phyloP scores from a whole-genome alignment of 2,888 invertebrate species.

The Drosophila aldrichi region DNA sequence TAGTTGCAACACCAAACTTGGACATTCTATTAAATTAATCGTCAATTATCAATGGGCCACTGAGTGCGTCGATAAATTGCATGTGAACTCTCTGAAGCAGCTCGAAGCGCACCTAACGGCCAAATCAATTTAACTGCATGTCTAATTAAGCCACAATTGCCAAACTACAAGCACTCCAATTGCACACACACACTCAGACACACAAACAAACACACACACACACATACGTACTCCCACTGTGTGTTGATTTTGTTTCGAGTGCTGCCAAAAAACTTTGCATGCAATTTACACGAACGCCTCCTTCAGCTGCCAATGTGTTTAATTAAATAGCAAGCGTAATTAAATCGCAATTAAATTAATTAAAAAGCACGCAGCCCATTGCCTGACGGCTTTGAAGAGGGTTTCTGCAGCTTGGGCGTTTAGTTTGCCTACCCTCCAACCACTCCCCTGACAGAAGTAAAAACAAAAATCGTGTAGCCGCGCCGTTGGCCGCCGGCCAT shows the following conservation, averaged over 20 bases:
- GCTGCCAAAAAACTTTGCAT: conserved; percentile 60
- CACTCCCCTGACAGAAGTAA: conserved; percentile 40
- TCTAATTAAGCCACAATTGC: conserved; percentile 72
- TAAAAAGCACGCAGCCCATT: conserved; percentile 78
- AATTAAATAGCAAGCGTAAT: conserved; percentile 83
- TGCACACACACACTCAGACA: conserved; percentile 1
- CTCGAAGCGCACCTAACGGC: conserved; percentile 40
- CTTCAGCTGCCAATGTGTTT: conserved; percentile 74
- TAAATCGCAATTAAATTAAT: conserved; percentile 84
- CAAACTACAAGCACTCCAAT: conserved; percentile 52
- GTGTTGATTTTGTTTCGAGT: conserved; percentile 51
- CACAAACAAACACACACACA: not conserved
- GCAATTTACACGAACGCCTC: conserved; percentile 69
- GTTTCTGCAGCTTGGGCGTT: conserved; percentile 49
- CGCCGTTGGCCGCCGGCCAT: conserved; percentile 14
- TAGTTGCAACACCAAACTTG: conserved; percentile 72
- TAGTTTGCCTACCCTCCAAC: conserved; percentile 42
- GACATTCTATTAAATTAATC: conserved; percentile 82
- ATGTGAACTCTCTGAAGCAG: conserved; percentile 12
- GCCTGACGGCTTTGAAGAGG: conserved; percentile 54
- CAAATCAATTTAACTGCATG: conserved; percentile 71
- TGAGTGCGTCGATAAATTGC: conserved; percentile 38
- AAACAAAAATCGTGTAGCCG: conserved; percentile 57
- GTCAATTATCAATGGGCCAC: conserved; percentile 76
- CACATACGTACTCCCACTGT: not conserved